Evolutionary conservation across 2,113 vertebrate species (phyloP).

Genomic region (Alaudala cheleensis): DNA sequence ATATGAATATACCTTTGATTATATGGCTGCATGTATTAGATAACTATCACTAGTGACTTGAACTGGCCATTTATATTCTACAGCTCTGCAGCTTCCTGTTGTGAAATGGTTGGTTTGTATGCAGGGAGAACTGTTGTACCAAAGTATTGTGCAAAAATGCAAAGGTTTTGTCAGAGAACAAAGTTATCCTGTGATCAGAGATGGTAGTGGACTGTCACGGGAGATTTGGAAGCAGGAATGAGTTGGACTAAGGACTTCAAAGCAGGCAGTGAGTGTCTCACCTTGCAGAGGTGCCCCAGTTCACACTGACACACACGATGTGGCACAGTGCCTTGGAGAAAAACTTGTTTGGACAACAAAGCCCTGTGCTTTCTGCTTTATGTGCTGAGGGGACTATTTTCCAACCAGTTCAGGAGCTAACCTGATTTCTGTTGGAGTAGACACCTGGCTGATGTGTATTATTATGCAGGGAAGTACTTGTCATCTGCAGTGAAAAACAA

Average conservation of each 20-base stretch:
- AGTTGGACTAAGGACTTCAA: background rate
- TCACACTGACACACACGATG: rapidly evolving
- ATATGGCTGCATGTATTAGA: background rate
- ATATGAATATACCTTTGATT: background rate
- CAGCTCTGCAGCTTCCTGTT: background rate
- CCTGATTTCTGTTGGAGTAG: background rate
- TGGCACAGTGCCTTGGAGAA: background rate
- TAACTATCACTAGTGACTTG: background rate
- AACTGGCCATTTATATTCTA: background rate
- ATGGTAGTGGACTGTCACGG: too few relatives aligned
- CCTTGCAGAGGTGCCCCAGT: background rate
- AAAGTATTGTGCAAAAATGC: background rate
- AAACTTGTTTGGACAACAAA: background rate
- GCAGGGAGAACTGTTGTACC: background rate
- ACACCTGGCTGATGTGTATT: background rate
- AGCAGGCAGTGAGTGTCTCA: background rate
- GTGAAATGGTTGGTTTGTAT: background rate
- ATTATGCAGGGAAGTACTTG: background rate
- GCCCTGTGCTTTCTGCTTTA: background rate
- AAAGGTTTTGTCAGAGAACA: background rate
- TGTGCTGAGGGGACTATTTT: background rate
- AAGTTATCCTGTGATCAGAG: background rate
- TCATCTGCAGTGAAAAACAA: background rate
- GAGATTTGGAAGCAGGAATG: background rate
- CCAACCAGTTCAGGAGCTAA: background rate